Evolutionary conservation across 2,797 vertebrate species (phyloP), one percentile per base, ranked within the genome.

Genomic region (Sebastiscus albofasciatus): DNA sequence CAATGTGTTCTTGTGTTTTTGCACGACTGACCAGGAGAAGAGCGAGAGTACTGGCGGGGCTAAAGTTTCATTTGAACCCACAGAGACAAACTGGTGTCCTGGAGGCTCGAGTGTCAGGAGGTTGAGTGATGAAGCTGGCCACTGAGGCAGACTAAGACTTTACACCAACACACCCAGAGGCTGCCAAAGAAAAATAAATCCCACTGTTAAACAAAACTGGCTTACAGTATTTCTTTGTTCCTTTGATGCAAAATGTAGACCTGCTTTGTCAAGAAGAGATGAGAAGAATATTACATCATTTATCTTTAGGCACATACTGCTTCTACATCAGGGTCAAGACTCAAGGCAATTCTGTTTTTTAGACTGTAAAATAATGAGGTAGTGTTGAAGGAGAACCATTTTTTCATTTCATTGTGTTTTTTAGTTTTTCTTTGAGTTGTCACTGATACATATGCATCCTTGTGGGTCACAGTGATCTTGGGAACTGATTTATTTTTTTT

Each of bases 101-200:
- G 5, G 14, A 67, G 75, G 76, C 75, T 79, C 56, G 5, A 62
- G 67, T 85, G 80, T 87, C 55, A 52, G n/a, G 62, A 80, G 42
- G 56, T n/a, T 52, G 75, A 86, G 36, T 42, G 76, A 86, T 84
- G 76, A 67, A 77, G 77, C 72, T 72, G 46, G 29, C 75, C 82
- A 62, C 18, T 33, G 65, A 87, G 64, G 72, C 65, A 29, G 24
- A 71, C 65, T 72, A 72, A 80, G 75, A 83, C 34, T 68, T 73
- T 26, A 76, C 33, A 49, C 36, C 67, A 61, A 72, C 49, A 77
- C 79, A 72, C 74, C 29, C 79, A 31, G 6, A 49, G 46, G 70
- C 61, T 66, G 49, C 72, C 52, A 18, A 9, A 22, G 67, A n/a
- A 60, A 59, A 9, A 46, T 3, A 46, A 46, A 46, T 46, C 36